Evolutionary conservation across 1,140 invertebrate genomes (phyloP), one percentile per base, ranked within the genome.

Genomic region (Carcinoscorpius rotundicauda): DNA sequence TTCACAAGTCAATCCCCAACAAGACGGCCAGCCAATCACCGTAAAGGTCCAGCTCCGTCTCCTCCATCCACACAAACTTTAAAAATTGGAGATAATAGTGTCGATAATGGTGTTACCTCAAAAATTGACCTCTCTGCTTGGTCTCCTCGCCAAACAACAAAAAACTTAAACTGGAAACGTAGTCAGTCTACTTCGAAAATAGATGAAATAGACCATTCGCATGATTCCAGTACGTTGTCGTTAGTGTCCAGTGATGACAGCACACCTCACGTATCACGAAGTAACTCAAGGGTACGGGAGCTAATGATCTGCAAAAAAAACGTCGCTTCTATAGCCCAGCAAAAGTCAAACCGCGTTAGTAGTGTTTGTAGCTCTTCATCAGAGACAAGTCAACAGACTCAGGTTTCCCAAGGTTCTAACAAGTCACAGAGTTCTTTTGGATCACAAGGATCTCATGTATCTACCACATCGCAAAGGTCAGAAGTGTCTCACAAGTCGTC

Each of bases 191-290:
- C 77, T 3, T 75, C 77, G 9, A 75, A 76, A 65, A 74, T 78
- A 10, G 72, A 75, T 57, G 75, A 76, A 62, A 72, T 72, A 9
- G 76, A 76, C 60, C 68, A 71, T 5, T 76, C 75, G 48, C 78
- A 78, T 63, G 78, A 80, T 68, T 81, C 79, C 3, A 80, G 78
- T 60, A 81, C 80, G 3, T 67, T 81, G 51, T 79, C 78, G 4
- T 29, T 69, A 5, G 68, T 66, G 10, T 69, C 64, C 29, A 80
- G 80, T 67, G 79, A 81, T 63, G 79, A 81, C 70, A 80, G 78
- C 57, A 81, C 80, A 0, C 80, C 80, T 11, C 79, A 81, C 64
- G 78, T 81, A 1, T 81, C 79, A 6, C 69, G 80, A 11, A 80
- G 78, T 49, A 81, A 80, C 69, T 80, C 78, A 4, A 69, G 79